Percentiles rank a stretch among this genome's conserved stretches.
Evolutionary conservation across 2,888 invertebrate species (phyloP).

Genomic region (Papilio elwesi): DNA sequence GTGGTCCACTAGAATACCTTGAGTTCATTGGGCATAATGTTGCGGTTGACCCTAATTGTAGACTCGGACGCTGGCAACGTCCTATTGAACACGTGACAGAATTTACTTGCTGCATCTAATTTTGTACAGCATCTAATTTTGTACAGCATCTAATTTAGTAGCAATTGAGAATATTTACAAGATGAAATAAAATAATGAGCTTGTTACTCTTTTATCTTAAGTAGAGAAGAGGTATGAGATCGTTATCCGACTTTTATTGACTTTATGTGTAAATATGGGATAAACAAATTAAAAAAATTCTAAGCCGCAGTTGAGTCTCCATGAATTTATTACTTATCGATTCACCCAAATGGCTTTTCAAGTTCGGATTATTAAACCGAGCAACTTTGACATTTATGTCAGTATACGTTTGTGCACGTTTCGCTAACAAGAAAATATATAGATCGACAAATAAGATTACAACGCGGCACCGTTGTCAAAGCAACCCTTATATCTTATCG

Average conservation of each 20-base stretch:
- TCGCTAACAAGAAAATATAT: constrained; percentile 21
- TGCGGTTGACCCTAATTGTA: constrained; percentile 55
- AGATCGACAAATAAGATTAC: constrained; percentile 18
- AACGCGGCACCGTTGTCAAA: not conserved
- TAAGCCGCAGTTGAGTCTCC: no score
- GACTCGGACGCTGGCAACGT: constrained; percentile 45
- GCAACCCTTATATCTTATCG: constrained; percentile 23
- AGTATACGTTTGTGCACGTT: not conserved
- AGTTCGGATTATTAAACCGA: not conserved
- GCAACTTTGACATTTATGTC: constrained; percentile 39
- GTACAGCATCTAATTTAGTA: not conserved
- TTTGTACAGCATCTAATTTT: not conserved
- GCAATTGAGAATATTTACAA: no score
- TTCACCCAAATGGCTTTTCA: no score
- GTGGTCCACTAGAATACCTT: constrained; percentile 26
- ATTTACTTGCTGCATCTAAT: not conserved
- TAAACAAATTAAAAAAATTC: no score
- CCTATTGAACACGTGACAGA: constrained; percentile 54
- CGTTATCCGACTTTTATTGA: no score
- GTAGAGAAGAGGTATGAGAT: no score
- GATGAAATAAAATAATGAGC: no score
- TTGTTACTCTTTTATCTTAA: no score
- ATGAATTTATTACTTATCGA: no score
- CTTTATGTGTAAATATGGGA: no score
- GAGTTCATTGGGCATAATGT: constrained; percentile 61